phyloP scores from a whole-genome alignment of 2,113 vertebrate genomes.

The Leucosticte australis region DNA sequence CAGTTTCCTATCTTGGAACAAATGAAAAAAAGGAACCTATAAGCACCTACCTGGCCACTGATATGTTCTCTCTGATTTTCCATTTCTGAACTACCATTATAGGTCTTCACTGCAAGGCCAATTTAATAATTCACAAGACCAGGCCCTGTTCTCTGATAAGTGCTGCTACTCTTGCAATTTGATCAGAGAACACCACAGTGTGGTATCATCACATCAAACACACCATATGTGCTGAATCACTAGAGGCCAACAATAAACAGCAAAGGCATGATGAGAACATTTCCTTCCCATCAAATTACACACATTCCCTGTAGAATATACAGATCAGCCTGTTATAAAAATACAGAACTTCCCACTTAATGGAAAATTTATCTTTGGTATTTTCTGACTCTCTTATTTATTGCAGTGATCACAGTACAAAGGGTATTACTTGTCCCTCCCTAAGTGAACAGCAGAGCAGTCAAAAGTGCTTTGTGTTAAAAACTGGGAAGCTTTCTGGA shows the following conservation, averaged over 20 bases:
- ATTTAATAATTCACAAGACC: neutral
- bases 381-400: neutral
- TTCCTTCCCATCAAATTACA: neutral
- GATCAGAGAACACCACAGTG: neutral
- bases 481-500: neutral
- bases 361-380: neutral
- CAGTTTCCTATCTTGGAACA: neutral
- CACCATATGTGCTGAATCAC: neutral
- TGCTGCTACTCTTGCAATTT: neutral
- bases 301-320: neutral
- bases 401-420: neutral
- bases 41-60: neutral
- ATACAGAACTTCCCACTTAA: neutral
- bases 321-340: neutral
- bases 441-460: neutral
- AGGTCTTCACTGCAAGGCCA: neutral
- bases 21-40: neutral
- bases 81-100: neutral
- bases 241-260: neutral
- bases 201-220: neutral
- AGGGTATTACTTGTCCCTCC: neutral
- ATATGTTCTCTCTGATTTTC: neutral
- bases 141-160: neutral
- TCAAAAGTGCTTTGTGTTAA: neutral
- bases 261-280: neutral